phyloP scores from a whole-genome alignment of 1,140 invertebrate genomes.

The Lamellibrachia luymesi region DNA sequence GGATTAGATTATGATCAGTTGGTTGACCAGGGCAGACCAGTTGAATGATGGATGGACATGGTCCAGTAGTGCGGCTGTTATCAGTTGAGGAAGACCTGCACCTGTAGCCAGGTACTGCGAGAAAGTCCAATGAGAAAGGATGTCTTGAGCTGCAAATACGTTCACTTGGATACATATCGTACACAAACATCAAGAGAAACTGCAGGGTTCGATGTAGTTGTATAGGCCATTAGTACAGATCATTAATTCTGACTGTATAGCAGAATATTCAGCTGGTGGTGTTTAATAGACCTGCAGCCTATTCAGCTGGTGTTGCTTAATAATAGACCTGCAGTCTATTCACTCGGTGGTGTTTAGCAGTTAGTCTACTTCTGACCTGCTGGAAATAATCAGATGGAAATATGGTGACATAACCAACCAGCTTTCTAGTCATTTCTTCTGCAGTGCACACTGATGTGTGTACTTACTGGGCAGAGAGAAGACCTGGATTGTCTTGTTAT shows the following conservation, averaged over 20 bases:
- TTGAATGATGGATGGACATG: not conserved
- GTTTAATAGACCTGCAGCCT: not conserved
- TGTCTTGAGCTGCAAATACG: not conserved
- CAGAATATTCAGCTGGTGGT: not conserved
- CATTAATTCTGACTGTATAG: not conserved
- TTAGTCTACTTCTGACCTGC: not conserved
- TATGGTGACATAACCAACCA: not conserved
- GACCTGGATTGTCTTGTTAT: conserved; percentile 4
- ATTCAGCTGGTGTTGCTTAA: not conserved
- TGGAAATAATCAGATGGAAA: not conserved
- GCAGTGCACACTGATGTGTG: not conserved
- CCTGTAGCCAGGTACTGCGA: not conserved
- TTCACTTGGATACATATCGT: not conserved
- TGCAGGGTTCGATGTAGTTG: not conserved
- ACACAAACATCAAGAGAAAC: not conserved
- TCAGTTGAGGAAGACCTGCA: not conserved
- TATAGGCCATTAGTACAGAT: not conserved
- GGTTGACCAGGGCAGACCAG: not conserved
- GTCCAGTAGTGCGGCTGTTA: not conserved
- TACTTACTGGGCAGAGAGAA: not conserved
- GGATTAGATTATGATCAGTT: not conserved
- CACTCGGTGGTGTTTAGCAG: not conserved
- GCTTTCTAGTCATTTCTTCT: not conserved
- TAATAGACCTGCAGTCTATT: not conserved
- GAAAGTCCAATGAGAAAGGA: not conserved